Evolutionary conservation across 2,113 vertebrate species (phyloP), one percentile per base, ranked within the genome.

Genomic region (Marmota monax): DNA sequence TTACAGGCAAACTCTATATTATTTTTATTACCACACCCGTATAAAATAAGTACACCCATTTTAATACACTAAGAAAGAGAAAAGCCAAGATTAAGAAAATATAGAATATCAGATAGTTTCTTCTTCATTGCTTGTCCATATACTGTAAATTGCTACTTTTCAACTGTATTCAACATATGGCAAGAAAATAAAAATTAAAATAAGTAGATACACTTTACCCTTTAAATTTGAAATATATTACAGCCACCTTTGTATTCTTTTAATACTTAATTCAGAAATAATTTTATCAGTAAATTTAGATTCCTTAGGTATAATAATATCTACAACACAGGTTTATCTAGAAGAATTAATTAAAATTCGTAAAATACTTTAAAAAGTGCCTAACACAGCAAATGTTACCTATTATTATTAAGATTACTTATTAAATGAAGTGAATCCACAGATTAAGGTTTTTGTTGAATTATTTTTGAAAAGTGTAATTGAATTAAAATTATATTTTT

Each of bases 401-500:
- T 65, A 67, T 67, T 73, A 76, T 53, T 48, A 77, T 63, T 25
- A 63, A 63, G n/a, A 92, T 85, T 80, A 83, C 2, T 82, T 93
- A 92, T 58, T 65, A 92, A 86, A 89, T 56, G 32, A 96, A 90
- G 14, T 87, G 2, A 96, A 51, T 76, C 6, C 12, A 94, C 5
- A 78, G 13, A 29, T 34, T 96, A 94, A 51, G n/a, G 69, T 14
- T 92, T 84, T 29, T 51, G 20, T 48, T 12, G 20, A 74, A 76
- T 92, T 65, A 42, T 65, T 45, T 65, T 65, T 65, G n/a, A 63
- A 80, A 84, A 61, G 16, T 72, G 78, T 42, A 86, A 63, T 88
- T 96, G 84, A n/a, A 72, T 70, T 93, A 87, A 93, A 92, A 86
- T 72, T 86, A 76, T 82, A 89, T 63, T 94, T 94, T 90, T 61